Conservation (phyloP, 2,797 vertebrate species). For the Psittacula derbiana region DNA sequence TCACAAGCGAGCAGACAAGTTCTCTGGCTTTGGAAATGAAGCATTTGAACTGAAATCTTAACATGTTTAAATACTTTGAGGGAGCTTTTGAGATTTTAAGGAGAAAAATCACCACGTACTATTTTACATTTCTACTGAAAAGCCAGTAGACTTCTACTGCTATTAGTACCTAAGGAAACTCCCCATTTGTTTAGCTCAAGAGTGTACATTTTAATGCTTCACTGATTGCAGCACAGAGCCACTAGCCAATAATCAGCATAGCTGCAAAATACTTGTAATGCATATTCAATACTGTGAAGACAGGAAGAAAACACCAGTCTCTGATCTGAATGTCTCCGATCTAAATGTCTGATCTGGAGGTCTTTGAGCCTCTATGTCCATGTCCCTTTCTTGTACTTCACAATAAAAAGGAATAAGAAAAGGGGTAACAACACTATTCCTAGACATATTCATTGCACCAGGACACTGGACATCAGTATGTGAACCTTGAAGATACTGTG, state of each 20-base stretch:
- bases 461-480: neutral
- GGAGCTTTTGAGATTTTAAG: neutral
- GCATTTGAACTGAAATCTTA: neutral
- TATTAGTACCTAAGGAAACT: neutral
- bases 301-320: neutral
- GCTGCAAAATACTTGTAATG: neutral
- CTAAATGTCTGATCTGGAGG: neutral
- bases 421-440: neutral
- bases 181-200: neutral
- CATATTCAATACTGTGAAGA: neutral
- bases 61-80: neutral
- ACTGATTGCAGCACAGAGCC: neutral
- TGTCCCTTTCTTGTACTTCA: neutral
- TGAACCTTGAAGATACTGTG: neutral
- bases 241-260: neutral
- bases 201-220: neutral
- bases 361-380: neutral
- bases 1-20: neutral
- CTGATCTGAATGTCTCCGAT: neutral
- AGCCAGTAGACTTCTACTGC: neutral
- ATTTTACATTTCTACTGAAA: neutral
- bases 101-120: neutral
- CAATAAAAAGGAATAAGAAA: neutral
- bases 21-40: neutral
- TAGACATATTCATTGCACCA: neutral